Base-by-base conservation (phyloP, 2,113 vertebrate species). In the Triplophysa dalaica region DNA sequence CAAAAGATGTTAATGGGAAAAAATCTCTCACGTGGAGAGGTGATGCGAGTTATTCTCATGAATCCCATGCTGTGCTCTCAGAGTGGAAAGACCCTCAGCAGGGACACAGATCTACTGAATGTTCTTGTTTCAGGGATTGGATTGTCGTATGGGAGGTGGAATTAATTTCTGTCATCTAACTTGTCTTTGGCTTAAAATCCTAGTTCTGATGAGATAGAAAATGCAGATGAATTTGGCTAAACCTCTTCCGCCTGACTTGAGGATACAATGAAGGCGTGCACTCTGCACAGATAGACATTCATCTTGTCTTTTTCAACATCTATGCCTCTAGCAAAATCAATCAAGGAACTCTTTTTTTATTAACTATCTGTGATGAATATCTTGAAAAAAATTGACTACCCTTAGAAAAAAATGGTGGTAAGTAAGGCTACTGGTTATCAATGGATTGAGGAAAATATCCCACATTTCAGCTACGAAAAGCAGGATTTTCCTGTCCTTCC, bases 11-110 rank as follows among this genome's bases (percentile, higher is more conserved):
- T 24, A 70, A 4, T 60, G 73, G 22, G 41, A 33, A 50, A 70
- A 75, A 70, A 75, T 52, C 70, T 63, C 24, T 52, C 64, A 66
- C 50, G n/a, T 75, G 70, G 62, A 80, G 78, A 80, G 60, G 58
- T 65, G 77, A 62, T 65, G 11, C 8, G 50, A 70, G 12, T 29
- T 50, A n/a, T 52, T 41, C 60, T 80, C 24, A 38, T 24, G 70
- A 61, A 54, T 29, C 24, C 52, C 67, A 48, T 21, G 70, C 78
- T 77, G 78, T 65, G 73, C 67, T 72, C 38, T 62, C 19, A 0
- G 52, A 70, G 65, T 45, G 58, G n/a, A 80, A 77, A 61, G 26
- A 65, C 38, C 73, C 66, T 52, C 60, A 22, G 63, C 41, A 2
- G 4, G 38, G 41, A 64, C 45, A 75, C 17, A 1, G 21, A 74